Base-by-base conservation (phyloP, 1,140 invertebrate species). In the Charaxes varanes region DNA sequence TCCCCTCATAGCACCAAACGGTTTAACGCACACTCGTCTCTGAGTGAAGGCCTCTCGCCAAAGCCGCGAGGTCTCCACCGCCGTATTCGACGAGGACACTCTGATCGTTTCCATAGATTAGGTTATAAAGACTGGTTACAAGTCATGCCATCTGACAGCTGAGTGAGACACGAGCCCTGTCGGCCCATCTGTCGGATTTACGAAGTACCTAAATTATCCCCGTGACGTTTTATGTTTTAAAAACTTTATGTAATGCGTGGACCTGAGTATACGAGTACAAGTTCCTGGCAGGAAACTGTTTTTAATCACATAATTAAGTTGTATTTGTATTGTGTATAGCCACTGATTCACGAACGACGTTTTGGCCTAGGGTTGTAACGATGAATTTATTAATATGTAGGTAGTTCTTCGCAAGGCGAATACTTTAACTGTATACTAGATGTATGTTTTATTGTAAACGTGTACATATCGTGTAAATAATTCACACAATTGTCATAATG, bases 391-490 rank as follows among this genome's bases (percentile, higher is more conserved):
- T 80, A 77, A 70, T 52, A 41, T 70, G 44, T 62, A 65, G 58
- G 52, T 76, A 69, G 56, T 62, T 62, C 67, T 42, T 77, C 69
- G 69, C 64, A 53, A 61, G 62, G 65, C 64, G 62, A 68, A 38
- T 63, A 66, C 41, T 52, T 56, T 62, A 55, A 71, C 70, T 73
- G 69, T 71, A 72, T 73, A 79, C 66, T 56, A 53, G 60, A 43
- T 41, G 22, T 44, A n/a, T n/a, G n/a, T n/a, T n/a, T 51, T 35
- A 33, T 24, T 76, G 66, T 77, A 80, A 67, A 72, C 63, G 68
- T 80, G 76, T 80, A 80, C 72, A 80, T 80, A 80, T 78, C 76
- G 58, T 80, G 76, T 80, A 77, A 68, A 80, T 77, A 80, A 61
- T 72, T 31, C 55, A 55, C 62, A 60, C 40, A 52, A 56, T 68